Evolutionary conservation across 2,113 vertebrate genomes (phyloP).

Genomic region (Peromyscus californicus): DNA sequence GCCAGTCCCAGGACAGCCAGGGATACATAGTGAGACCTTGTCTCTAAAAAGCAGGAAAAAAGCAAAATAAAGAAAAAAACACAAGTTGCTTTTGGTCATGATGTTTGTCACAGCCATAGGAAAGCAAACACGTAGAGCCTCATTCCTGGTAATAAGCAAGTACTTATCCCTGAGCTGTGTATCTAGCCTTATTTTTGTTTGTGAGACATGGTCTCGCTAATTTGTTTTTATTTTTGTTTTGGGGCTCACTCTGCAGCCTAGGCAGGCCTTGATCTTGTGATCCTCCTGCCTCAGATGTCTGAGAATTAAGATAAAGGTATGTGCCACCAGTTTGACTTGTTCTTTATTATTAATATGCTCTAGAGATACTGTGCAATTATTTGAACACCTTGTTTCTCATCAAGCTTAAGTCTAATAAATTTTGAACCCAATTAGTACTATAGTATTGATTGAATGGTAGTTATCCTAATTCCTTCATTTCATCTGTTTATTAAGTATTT

Average conservation of each 20-base stretch:
- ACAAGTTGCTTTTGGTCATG: neutral
- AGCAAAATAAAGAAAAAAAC: neutral
- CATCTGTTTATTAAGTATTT: neutral
- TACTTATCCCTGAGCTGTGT: neutral
- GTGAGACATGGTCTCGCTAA: neutral
- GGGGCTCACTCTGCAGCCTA: neutral
- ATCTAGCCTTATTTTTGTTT: neutral
- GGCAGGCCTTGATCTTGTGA: neutral
- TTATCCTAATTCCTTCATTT: slow-evolving; percentile 22
- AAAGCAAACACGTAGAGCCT: neutral
- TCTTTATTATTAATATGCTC: slow-evolving; percentile 52
- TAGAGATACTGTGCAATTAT: slow-evolving; percentile 8
- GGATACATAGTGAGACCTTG: neutral
- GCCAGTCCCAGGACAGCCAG: neutral
- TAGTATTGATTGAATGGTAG: slow-evolving; percentile 21
- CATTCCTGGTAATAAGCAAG: neutral
- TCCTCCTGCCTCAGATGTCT: neutral
- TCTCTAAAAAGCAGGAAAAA: neutral
- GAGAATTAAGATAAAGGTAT: neutral
- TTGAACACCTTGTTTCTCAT: neutral
- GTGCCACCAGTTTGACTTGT: neutral
- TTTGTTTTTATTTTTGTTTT: neutral
- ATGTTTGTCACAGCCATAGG: neutral
- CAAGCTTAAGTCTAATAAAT: neutral
- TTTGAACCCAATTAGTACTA: slow-evolving; percentile 1